Evolutionary conservation across 2,888 invertebrate species (phyloP).

Genomic region (Pristionchus maxplancki): DNA sequence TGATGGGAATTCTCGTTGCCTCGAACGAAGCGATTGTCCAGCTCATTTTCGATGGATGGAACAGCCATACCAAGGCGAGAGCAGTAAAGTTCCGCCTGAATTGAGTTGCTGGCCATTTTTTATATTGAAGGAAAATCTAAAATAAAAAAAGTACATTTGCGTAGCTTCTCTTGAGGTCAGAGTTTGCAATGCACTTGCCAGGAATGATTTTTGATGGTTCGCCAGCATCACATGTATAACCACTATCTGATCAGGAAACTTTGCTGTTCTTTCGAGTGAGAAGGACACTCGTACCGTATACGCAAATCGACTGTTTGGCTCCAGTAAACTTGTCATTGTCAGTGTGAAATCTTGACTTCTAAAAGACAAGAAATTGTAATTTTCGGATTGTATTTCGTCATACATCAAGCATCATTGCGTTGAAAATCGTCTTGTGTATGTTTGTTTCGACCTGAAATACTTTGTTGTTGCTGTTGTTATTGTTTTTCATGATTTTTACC

Average conservation of each 20-base stretch:
- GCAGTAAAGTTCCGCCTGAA: not conserved
- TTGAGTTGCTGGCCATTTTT: too few species aligned
- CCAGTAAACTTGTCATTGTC: not conserved
- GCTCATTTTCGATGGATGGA: not conserved
- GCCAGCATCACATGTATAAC: not conserved
- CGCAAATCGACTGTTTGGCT: not conserved
- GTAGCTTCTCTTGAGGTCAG: not conserved
- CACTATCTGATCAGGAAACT: not conserved
- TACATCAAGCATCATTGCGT: not conserved
- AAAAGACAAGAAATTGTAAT: not conserved
- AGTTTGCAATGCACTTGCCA: not conserved
- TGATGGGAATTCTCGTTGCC: not conserved
- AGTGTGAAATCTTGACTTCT: not conserved
- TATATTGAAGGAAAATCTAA: not conserved
- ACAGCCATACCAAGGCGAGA: not conserved
- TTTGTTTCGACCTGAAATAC: not conserved
- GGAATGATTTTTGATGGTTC: not conserved
- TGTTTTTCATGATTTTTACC: not conserved
- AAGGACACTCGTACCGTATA: not conserved
- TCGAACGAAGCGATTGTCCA: not conserved
- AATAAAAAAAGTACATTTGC: not conserved
- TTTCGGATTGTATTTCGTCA: not conserved
- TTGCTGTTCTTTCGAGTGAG: too few species aligned
- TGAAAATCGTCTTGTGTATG: not conserved
- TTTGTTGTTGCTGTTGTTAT: too few species aligned